Conservation (phyloP, 2,113 vertebrate genomes). For the Carassius carassius region DNA sequence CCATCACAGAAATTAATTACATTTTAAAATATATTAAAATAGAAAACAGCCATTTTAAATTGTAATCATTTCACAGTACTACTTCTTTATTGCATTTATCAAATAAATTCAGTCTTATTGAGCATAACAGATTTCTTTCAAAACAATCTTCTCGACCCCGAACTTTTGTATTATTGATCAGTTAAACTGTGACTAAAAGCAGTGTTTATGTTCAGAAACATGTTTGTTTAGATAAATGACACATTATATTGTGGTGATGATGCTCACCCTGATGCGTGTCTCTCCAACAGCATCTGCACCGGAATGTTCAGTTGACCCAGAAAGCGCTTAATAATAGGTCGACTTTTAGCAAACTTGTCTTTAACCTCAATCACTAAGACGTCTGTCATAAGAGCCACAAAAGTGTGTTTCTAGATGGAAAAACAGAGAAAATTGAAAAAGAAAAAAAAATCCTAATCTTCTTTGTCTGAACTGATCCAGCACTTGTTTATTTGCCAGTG, state of each 20-base stretch:
- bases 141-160: not conserved
- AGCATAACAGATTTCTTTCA: not conserved
- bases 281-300: constrained; percentile 92
- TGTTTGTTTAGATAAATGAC: not conserved
- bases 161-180: not conserved
- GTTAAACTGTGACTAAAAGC: not conserved
- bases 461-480: not conserved
- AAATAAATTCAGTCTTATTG: not conserved
- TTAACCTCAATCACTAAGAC: constrained; percentile 98
- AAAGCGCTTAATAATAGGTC: constrained; percentile 98
- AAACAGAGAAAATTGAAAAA: not conserved
- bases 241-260: not conserved
- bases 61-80: not conserved
- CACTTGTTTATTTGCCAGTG: not conserved
- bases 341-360: constrained; percentile 99
- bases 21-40: too few species aligned
- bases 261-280: constrained; percentile 87
- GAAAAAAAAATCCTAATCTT: too few species aligned
- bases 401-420: constrained; percentile 91
- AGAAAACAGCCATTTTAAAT: too few species aligned
- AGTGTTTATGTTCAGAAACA: not conserved
- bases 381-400: constrained; percentile 96
- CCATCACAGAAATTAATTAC: too few species aligned
- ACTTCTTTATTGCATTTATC: not conserved
- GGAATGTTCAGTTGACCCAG: constrained; percentile 96